Percentiles rank a stretch among this genome's conserved stretches.
Conservation (phyloP, 2,888 invertebrate species). For the Alloscopus bannaensis region DNA sequence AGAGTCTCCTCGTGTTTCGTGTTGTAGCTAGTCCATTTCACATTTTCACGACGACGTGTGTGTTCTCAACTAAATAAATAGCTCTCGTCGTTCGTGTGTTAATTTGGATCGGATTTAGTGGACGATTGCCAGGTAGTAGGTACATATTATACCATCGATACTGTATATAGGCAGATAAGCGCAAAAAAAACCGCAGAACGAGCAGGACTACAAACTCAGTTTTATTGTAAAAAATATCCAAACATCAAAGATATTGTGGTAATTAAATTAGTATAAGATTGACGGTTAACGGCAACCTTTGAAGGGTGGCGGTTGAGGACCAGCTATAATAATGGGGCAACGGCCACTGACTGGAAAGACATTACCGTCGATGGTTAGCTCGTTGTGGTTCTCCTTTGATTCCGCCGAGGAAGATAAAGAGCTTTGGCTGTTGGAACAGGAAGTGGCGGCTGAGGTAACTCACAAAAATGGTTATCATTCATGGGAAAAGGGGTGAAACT, state of each 20-base stretch:
- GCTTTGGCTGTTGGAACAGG: conserved; percentile 69
- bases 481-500: neutral
- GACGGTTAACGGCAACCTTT: neutral
- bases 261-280: no score
- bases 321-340: conserved; percentile 47
- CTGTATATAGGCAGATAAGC: neutral
- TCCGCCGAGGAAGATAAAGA: conserved; percentile 70
- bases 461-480: neutral
- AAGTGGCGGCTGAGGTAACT: conserved; percentile 67
- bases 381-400: conserved; percentile 70
- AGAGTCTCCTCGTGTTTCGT: no score
- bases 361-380: conserved; percentile 60
- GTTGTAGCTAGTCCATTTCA: no score
- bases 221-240: no score
- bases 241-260: no score
- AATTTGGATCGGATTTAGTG: no score
- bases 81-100: no score
- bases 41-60: no score
- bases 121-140: no score
- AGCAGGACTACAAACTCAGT: no score
- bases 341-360: conserved; percentile 61
- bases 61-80: no score
- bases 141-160: neutral
- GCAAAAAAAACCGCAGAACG: neutral
- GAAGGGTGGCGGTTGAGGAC: neutral